A percentile compares a stretch with the other conserved stretches of the same genome.
These are phyloP conservation scores for Nephrocerus scutellatus DNA, from an alignment of 2,888 invertebrate genomes.

Conservation along the genomic window DNA sequence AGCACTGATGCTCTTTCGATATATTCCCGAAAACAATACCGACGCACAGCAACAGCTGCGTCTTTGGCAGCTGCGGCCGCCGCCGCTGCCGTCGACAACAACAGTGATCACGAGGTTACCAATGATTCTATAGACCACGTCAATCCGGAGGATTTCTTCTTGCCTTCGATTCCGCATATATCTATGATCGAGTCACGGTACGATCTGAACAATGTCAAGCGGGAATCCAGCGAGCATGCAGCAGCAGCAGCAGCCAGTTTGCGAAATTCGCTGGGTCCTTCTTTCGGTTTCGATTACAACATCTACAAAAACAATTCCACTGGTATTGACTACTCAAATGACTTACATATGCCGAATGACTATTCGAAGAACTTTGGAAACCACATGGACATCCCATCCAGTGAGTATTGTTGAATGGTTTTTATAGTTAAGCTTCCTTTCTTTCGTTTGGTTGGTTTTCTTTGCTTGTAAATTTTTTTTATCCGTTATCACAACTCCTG, in stretches of 20 bases:
- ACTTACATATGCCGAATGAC: constrained; percentile 43
- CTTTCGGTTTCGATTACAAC: constrained; percentile 41
- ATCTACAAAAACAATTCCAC: constrained; percentile 37
- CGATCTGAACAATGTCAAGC: constrained; percentile 42
- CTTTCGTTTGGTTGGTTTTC: background rate
- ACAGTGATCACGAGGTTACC: constrained; percentile 28
- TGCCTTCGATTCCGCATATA: constrained; percentile 44
- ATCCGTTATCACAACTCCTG: constrained; percentile 2
- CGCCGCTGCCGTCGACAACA: constrained; percentile 22
- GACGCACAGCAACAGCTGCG: constrained; percentile 31
- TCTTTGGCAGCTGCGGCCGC: constrained; percentile 19
- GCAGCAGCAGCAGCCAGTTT: constrained; percentile 29
- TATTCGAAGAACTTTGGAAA: constrained; percentile 45
- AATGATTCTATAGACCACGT: constrained; percentile 42
- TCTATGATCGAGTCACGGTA: constrained; percentile 45
- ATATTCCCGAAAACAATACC: constrained; percentile 40
- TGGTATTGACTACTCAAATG: constrained; percentile 43
- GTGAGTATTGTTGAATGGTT: constrained; percentile 31
- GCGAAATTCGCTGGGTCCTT: constrained; percentile 34
- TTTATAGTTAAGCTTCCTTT: background rate
- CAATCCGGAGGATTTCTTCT: constrained; percentile 43
- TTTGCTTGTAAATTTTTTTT: constrained; percentile 4
- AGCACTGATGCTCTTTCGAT: constrained; percentile 41
- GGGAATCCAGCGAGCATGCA: constrained; percentile 36
- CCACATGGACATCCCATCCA: constrained; percentile 48